phyloP scores from a whole-genome alignment of 2,113 vertebrate genomes.

The Suncus etruscus region DNA sequence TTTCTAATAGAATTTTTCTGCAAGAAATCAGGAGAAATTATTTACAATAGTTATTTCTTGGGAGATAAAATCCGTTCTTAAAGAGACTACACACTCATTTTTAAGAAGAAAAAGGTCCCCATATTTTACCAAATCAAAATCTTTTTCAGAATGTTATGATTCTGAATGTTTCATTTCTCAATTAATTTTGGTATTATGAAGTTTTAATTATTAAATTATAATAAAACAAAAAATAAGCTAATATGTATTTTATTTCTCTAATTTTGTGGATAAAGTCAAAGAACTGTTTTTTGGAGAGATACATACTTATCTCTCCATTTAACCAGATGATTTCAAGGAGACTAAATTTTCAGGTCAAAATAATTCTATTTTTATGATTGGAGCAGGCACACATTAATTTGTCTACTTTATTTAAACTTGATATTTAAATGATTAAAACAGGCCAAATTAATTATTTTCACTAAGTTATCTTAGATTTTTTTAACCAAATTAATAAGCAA shows the following conservation, averaged over 20 bases:
- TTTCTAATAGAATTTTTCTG: not conserved
- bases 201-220: not conserved
- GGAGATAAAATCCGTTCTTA: not conserved
- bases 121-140: conserved; percentile 46
- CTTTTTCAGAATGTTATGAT: conserved; percentile 23
- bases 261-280: conserved; percentile 32
- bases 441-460: conserved; percentile 24
- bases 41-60: not conserved
- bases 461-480: conserved; percentile 49
- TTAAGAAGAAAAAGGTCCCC: not conserved
- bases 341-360: conserved; percentile 53
- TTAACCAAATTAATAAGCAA: conserved; percentile 48
- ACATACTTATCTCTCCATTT: conserved; percentile 24
- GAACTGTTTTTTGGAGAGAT: conserved; percentile 1
- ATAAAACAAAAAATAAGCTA: conserved; percentile 25
- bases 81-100: not conserved
- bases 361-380: conserved; percentile 41
- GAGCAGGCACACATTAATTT: conserved; percentile 45
- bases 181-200: conserved; percentile 35
- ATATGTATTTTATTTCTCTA: conserved; percentile 38
- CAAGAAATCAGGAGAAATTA: not conserved
- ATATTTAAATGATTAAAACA: conserved; percentile 37
- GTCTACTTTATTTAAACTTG: conserved; percentile 53
- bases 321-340: conserved; percentile 52
- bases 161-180: not conserved